Evolutionary conservation across 2,797 vertebrate species (phyloP), one percentile per base, ranked within the genome.

Genomic region (Iguana delicatissima): DNA sequence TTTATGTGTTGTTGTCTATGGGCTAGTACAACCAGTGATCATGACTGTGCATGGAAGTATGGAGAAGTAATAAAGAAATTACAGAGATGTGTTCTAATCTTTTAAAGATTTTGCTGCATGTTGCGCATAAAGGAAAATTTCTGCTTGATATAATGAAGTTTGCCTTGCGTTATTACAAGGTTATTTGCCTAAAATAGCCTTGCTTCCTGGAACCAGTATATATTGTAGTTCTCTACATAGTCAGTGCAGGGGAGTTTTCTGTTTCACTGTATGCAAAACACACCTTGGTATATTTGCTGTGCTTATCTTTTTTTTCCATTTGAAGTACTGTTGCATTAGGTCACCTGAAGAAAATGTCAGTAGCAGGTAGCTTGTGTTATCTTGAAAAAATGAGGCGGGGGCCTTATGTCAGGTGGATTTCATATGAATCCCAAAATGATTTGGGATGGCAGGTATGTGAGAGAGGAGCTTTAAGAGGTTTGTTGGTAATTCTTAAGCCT

Each of bases 191-290:
- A 0, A 22, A 62, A 73, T 67, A 90, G 67, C 55, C 83, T 55
- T 83, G 67, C 29, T 87, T 91, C 88, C 20, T 80, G 90, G 91
- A 85, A 67, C 80, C 42, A 32, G 82, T 35, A 74, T 59, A 14
- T 38, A 1, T 29, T 92, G 74, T 80, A 73, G 62, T 83, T 5
- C 38, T 87, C 10, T 73, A 64, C 32, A 64, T 50, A 73, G 52
- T 42, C 13, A 16, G 50, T 77, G 52, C 55, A 80, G 55, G 57
- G 52, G 69, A 84, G 42, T 73, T 72, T 91, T 88, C 81, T 84
- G 76, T 91, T 92, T 92, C 26, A 86, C 35, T 16, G 4, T 80
- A 13, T 86, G 57, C 67, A 87, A 87, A 89, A 2, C 50, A 89
- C 77, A 67, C 86, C 57, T 90, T 26, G 29, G 69, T 92, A 59